Base-by-base conservation (phyloP, 2,113 vertebrate genomes). In the Seriola rivoliana region DNA sequence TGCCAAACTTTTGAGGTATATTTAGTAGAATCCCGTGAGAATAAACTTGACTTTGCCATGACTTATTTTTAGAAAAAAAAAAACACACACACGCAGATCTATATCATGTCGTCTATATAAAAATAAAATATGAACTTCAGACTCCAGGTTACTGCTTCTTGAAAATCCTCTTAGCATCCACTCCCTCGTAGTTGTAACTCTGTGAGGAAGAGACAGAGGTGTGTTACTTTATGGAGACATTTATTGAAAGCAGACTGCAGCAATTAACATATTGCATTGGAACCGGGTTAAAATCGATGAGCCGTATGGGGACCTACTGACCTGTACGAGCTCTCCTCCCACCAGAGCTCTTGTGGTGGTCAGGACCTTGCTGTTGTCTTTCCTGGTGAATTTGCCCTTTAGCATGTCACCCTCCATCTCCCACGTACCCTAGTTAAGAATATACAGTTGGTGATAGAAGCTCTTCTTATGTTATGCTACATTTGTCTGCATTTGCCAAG, bases 131-230 rank as follows among this genome's bases (percentile, higher is more conserved):
- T 65, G n/a, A 80, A 79, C 72, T 71, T 54, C 32, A 50, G 19
- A 14, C 42, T 73, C 40, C 21, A 19, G 34, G 58, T 96, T 88
- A 99, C 21, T 72, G 92, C 89, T 93, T 98, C 90, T 98, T 99
- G 93, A 99, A 99, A 94, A 95, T 84, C 86, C 97, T 96, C 91
- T 97, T 97, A 44, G 97, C 96, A 48, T 97, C 94, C 36, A 97
- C 96, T 60, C 97, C 97, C 52, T 99, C 97, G 2, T 98, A 99
- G 16, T 25, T 1, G 0, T 97, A 99, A 58, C 74, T 95, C 98
- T 99, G 93, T 8, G 29, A 52, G 57, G 54, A 13, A 50, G 55
- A 75, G 16, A 46, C 2, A 75, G 40, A 73, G 21, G 9, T 12
- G 34, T 3, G 0, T 58, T 12, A 48, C 17, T 32, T 54, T 16